Conservation (phyloP, 1,140 invertebrate genomes). For the Copidosoma floridanum region DNA sequence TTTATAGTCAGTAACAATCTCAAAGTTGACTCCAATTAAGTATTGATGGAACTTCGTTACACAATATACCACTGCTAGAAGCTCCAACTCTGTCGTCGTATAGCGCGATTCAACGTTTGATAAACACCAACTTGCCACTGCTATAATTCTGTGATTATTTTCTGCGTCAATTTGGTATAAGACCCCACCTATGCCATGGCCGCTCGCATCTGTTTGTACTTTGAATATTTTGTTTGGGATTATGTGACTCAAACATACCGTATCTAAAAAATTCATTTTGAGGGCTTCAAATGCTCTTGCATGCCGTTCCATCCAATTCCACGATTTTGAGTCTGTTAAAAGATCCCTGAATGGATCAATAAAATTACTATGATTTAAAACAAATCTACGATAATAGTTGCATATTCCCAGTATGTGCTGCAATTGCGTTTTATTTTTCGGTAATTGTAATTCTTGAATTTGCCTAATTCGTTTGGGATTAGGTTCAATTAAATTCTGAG, state of each 20-base stretch:
- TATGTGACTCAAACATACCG: not conserved
- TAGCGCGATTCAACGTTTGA: conserved; percentile 30
- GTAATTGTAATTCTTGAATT: no score
- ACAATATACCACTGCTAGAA: conserved; percentile 37
- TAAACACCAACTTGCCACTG: conserved; percentile 19
- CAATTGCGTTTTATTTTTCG: no score
- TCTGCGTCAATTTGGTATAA: not conserved
- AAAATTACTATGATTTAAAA: no score
- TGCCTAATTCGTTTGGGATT: no score
- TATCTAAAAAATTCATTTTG: not conserved
- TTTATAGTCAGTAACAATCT: conserved; percentile 9
- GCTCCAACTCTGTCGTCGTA: conserved; percentile 24
- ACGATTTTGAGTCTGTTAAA: no score
- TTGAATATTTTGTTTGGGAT: not conserved
- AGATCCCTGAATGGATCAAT: no score
- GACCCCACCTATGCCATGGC: not conserved
- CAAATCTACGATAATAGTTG: no score
- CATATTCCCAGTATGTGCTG: no score
- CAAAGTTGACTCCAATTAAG: conserved; percentile 25
- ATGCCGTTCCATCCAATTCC: no score
- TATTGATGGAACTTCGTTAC: conserved; percentile 39
- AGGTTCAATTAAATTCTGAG: no score
- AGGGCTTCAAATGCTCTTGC: no score
- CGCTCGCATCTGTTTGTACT: not conserved
- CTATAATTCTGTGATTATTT: conserved; percentile 5